A percentile compares a stretch with the other conserved stretches of the same genome.
phyloP scores from a whole-genome alignment of 2,888 invertebrate species.

The Doris montereyensis region DNA sequence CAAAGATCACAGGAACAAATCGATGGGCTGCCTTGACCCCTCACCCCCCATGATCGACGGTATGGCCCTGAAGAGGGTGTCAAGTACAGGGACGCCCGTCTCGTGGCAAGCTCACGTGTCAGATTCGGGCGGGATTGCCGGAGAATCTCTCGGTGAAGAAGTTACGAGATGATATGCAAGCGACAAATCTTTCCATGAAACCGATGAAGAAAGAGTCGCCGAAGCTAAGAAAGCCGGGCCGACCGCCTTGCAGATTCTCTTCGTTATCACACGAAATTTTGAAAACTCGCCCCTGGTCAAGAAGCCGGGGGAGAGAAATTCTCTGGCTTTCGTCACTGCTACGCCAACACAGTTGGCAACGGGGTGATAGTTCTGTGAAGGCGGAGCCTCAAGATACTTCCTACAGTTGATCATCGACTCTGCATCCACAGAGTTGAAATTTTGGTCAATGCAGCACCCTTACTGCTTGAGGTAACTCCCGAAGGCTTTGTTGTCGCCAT shows the following conservation, averaged over 20 bases:
- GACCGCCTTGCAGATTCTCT: slow-evolving; percentile 45
- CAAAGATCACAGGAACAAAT: slow-evolving; percentile 38
- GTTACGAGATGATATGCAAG: too few species aligned
- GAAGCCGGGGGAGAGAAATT: slow-evolving; percentile 43
- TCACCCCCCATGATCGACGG: not conserved
- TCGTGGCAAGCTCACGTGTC: slow-evolving; percentile 44
- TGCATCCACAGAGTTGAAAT: not conserved
- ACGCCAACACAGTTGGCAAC: slow-evolving; percentile 41
- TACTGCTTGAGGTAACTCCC: slow-evolving; percentile 38
- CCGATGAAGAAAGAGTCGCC: slow-evolving; percentile 26
- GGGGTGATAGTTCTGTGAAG: slow-evolving; percentile 37
- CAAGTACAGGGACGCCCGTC: slow-evolving; percentile 44
- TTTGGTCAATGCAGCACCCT: slow-evolving; percentile 35
- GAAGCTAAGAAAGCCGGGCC: slow-evolving; percentile 41
- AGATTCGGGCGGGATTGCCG: slow-evolving; percentile 27
- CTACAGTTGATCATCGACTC: slow-evolving; percentile 35
- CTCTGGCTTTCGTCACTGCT: slow-evolving; percentile 45
- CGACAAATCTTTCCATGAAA: slow-evolving; percentile 38
- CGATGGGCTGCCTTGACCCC: slow-evolving; percentile 38
- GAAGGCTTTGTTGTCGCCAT: slow-evolving; percentile 27
- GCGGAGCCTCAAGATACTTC: slow-evolving; percentile 42
- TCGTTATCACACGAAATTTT: slow-evolving; percentile 37
- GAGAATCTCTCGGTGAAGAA: slow-evolving; percentile 37
- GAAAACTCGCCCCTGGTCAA: slow-evolving; percentile 46
- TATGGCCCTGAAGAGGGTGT: slow-evolving; percentile 41